A percentile compares a stretch with the other conserved stretches of the same genome.
phyloP scores from a whole-genome alignment of 2,888 invertebrate genomes.

The Buathra laborator region DNA sequence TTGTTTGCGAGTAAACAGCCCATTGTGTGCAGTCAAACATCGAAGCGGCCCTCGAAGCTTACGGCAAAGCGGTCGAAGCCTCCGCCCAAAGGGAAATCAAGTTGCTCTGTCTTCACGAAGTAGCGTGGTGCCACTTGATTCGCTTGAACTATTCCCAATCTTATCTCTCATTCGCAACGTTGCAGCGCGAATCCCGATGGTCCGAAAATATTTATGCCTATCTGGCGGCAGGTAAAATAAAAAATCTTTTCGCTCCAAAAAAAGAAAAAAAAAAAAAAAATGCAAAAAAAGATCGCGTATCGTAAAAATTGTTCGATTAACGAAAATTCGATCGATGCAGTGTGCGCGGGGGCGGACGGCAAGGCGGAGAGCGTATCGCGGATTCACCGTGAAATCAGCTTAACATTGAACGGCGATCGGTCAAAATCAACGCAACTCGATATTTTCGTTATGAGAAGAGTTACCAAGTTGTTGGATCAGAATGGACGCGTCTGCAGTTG shows the following conservation, averaged over 20 bases:
- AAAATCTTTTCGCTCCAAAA: neutral
- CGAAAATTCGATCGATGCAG: constrained; percentile 77
- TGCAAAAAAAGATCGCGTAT: neutral
- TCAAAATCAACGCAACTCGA: constrained; percentile 81
- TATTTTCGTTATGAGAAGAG: constrained; percentile 81
- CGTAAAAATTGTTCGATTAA: neutral
- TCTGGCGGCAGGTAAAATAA: constrained; percentile 85
- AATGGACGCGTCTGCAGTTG: constrained; percentile 74
- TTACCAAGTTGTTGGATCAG: constrained; percentile 78
- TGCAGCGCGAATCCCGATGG: constrained; percentile 89
- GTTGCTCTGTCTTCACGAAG: constrained; percentile 88
- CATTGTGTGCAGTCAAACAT: constrained; percentile 86
- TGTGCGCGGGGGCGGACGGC: constrained; percentile 86
- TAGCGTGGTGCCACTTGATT: constrained; percentile 90
- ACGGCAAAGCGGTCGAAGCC: constrained; percentile 87
- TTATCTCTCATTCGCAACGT: constrained; percentile 86
- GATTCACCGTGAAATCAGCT: constrained; percentile 82
- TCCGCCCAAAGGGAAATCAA: constrained; percentile 89
- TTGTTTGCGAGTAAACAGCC: constrained; percentile 13
- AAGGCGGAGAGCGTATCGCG: constrained; percentile 82
- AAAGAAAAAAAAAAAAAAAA: too few relatives aligned
- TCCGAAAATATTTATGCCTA: constrained; percentile 89
- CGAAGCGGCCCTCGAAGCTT: constrained; percentile 87
- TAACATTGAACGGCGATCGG: constrained; percentile 62
- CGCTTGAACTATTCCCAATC: constrained; percentile 87